These are phyloP conservation scores for Zaprionus lachaisei DNA, from an alignment of 1,140 invertebrate genomes.

Conservation along the genomic window DNA sequence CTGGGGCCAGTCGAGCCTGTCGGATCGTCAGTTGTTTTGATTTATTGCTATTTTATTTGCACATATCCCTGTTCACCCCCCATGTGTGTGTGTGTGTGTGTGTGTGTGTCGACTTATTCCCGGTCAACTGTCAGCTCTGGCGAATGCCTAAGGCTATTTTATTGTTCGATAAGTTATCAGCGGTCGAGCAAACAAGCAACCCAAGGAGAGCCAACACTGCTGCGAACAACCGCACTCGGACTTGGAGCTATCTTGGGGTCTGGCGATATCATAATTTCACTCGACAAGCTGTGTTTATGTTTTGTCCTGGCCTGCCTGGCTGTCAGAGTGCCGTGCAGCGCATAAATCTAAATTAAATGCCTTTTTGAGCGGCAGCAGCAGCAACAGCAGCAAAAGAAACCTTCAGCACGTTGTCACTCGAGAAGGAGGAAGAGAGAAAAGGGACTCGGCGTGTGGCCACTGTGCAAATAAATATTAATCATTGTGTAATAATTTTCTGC, in stretches of 20 bases:
- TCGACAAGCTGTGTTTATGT: conserved; percentile 60
- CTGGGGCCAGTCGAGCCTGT: conserved; percentile 68
- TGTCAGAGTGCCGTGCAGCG: conserved; percentile 72
- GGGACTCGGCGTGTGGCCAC: conserved; percentile 8
- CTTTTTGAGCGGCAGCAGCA: conserved; percentile 55
- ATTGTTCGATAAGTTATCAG: conserved; percentile 81
- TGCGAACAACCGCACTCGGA: conserved; percentile 4
- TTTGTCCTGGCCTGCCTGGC: conserved; percentile 44
- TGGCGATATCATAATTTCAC: conserved; percentile 73
- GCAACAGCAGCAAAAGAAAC: conserved; percentile 41
- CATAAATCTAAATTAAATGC: conserved; percentile 83
- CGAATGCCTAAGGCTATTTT: conserved; percentile 66
- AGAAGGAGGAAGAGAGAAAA: conserved; percentile 21
- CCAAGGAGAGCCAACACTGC: conserved; percentile 31
- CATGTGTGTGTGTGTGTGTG: neutral
- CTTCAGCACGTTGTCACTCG: conserved; percentile 76
- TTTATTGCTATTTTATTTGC: conserved; percentile 82
- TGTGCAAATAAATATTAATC: conserved; percentile 83
- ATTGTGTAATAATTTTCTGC: conserved; percentile 84
- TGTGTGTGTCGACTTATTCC: conserved; percentile 50
- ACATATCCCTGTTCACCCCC: conserved; percentile 76
- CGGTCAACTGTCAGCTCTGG: conserved; percentile 39
- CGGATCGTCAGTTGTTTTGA: conserved; percentile 81
- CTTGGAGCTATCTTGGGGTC: conserved; percentile 9
- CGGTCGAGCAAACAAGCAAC: conserved; percentile 56